These are phyloP conservation scores for Acipenser ruthenus DNA, from an alignment of 2,797 vertebrate genomes.

Conservation along the genomic window DNA sequence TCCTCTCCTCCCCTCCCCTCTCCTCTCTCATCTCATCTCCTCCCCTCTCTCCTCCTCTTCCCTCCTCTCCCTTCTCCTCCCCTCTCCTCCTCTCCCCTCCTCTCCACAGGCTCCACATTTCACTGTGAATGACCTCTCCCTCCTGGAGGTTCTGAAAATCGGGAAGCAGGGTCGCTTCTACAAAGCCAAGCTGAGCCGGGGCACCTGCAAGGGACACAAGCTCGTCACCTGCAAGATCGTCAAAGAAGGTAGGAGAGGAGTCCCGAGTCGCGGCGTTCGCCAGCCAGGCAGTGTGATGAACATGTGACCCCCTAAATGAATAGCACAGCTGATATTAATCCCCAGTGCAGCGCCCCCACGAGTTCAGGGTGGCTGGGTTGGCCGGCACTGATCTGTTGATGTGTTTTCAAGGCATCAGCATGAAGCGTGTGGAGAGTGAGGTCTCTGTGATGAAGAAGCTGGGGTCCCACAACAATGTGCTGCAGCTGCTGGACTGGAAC, in stretches of 20 bases:
- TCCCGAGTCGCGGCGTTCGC: no score
- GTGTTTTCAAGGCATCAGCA: constrained; percentile 31
- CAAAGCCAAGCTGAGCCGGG: constrained; percentile 53
- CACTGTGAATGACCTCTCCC: constrained; percentile 46
- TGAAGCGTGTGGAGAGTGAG: constrained; percentile 19
- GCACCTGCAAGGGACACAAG: constrained; percentile 57
- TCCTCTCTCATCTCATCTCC: not conserved
- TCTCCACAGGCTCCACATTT: constrained; percentile 27
- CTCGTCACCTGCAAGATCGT: constrained; percentile 62
- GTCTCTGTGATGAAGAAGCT: constrained; percentile 42
- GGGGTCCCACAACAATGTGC: constrained; percentile 49
- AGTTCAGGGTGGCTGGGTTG: no score
- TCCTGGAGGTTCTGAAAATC: constrained; percentile 56
- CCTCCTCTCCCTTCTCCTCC: no score
- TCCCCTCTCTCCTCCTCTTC: not conserved
- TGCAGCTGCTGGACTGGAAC: constrained; percentile 64
- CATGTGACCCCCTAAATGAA: no score
- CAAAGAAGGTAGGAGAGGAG: constrained; percentile 48
- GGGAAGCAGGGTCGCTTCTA: constrained; percentile 61
- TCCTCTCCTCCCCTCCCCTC: no score
- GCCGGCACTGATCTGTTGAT: constrained; percentile 22
- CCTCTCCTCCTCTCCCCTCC: not conserved
- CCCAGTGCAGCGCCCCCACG: no score
- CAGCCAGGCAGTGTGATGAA: no score
- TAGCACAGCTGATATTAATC: no score